These are phyloP conservation scores for Periophthalmus modestus DNA, from an alignment of 2,113 vertebrate species.

Conservation along the genomic window DNA sequence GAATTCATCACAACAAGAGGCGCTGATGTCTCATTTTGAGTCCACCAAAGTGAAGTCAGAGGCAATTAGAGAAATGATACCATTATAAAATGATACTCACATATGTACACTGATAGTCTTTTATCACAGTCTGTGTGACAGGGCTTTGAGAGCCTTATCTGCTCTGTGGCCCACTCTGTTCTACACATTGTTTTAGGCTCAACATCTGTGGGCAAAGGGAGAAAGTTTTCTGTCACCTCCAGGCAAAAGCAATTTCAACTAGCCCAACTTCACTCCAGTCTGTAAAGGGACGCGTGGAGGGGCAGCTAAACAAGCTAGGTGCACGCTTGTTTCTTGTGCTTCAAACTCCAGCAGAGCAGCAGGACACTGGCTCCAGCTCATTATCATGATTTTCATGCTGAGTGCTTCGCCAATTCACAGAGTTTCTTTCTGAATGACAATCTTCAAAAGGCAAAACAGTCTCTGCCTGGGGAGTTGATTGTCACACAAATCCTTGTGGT, in stretches of 20 bases:
- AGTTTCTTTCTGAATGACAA: slow-evolving; percentile 51
- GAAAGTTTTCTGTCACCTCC: slow-evolving; percentile 63
- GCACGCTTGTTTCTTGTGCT: slow-evolving; percentile 69
- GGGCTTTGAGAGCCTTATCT: slow-evolving; percentile 60
- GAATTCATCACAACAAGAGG: slow-evolving; percentile 37
- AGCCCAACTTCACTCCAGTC: slow-evolving; percentile 39
- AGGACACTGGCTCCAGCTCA: slow-evolving; percentile 47
- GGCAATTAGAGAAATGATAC: slow-evolving; percentile 48
- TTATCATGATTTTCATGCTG: slow-evolving; percentile 34
- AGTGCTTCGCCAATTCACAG: slow-evolving; percentile 21
- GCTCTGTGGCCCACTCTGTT: slow-evolving; percentile 50
- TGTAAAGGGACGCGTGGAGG: slow-evolving; percentile 20
- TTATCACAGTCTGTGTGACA: slow-evolving; percentile 64
- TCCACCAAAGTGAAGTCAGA: slow-evolving; percentile 59
- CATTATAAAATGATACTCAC: slow-evolving; percentile 65
- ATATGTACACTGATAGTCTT: slow-evolving; percentile 73
- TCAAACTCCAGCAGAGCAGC: slow-evolving; percentile 54
- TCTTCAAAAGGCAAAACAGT: slow-evolving; percentile 43
- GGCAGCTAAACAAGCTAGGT: slow-evolving; percentile 46
- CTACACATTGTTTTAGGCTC: slow-evolving; percentile 39
- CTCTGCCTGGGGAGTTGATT: slow-evolving; percentile 58
- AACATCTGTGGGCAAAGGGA: slow-evolving; percentile 57
- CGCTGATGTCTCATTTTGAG: slow-evolving; percentile 54
- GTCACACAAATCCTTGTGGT: slow-evolving; percentile 49
- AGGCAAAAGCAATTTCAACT: slow-evolving; percentile 44